Percentiles rank a stretch among this genome's conserved stretches.
phyloP scores from a whole-genome alignment of 64 coral and sea anemone species.

The Exaiptasia diaphana region DNA sequence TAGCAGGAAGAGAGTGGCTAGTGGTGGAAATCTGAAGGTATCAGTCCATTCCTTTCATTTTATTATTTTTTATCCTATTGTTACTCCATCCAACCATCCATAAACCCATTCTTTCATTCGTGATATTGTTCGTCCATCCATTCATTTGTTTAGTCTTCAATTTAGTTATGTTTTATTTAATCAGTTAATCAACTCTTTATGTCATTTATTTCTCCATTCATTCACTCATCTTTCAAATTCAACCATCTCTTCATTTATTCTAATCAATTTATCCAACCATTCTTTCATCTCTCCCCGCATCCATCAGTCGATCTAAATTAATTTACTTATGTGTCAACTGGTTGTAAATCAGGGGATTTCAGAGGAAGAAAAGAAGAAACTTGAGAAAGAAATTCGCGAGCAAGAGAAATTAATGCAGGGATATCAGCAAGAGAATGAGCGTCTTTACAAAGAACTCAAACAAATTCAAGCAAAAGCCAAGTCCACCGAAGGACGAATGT shows the following conservation, averaged over 20 bases:
- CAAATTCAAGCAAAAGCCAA: conserved; percentile 86
- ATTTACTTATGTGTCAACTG: too few species aligned
- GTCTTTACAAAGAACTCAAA: conserved; percentile 86
- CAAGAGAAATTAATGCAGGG: conserved; percentile 82
- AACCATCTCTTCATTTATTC: too few species aligned
- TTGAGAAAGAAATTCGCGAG: conserved; percentile 89
- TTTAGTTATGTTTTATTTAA: too few species aligned
- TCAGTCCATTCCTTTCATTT: background rate
- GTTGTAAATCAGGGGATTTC: conserved; percentile 52
- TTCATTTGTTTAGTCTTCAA: too few species aligned
- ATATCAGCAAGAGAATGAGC: conserved; percentile 95
- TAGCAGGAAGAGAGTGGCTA: conserved; percentile 59
- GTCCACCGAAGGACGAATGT: conserved; percentile 75
- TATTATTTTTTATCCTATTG: background rate
- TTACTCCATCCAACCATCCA: background rate
- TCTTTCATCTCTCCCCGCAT: too few species aligned
- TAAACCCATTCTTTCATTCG: background rate
- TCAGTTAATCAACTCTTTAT: too few species aligned
- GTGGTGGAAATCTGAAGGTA: conserved; percentile 77
- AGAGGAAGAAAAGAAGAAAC: conserved; percentile 67
- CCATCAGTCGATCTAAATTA: too few species aligned
- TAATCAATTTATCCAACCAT: too few species aligned
- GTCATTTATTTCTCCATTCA: too few species aligned
- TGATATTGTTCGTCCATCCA: too few species aligned
- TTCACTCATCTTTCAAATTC: background rate